Evolutionary conservation across 2,888 invertebrate species (phyloP).

Genomic region (Saturnia pavonia): DNA sequence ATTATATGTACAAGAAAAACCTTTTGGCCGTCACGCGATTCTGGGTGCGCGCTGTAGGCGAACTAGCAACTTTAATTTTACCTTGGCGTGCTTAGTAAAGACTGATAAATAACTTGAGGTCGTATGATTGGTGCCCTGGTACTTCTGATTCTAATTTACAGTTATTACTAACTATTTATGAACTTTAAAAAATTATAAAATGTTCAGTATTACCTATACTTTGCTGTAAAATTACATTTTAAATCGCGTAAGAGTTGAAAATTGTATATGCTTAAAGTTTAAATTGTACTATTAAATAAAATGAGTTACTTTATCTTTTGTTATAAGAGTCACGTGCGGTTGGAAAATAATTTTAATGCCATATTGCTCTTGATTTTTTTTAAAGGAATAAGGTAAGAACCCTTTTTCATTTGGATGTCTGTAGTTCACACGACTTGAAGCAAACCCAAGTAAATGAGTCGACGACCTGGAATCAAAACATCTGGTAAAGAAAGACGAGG

Average conservation of each 20-base stretch:
- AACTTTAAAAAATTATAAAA: constrained; percentile 4
- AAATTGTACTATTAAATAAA: not conserved
- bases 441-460: no score
- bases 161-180: constrained; percentile 33
- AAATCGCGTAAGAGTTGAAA: not conserved
- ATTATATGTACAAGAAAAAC: constrained; percentile 21
- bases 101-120: constrained; percentile 46
- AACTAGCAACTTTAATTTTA: constrained; percentile 55
- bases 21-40: constrained; percentile 43
- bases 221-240: not conserved
- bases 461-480: no score
- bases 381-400: no score
- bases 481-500: no score
- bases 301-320: not conserved
- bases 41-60: constrained; percentile 29
- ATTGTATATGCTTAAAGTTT: not conserved
- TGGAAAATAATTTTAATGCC: not conserved
- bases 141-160: constrained; percentile 24
- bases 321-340: not conserved
- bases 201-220: not conserved
- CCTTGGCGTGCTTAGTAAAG: constrained; percentile 58
- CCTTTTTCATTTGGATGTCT: no score
- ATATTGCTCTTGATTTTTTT: not conserved
- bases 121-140: constrained; percentile 42
- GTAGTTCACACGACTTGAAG: no score